These are phyloP conservation scores for Rhagologus leucostigma DNA, from an alignment of 2,113 vertebrate species.

Conservation along the genomic window DNA sequence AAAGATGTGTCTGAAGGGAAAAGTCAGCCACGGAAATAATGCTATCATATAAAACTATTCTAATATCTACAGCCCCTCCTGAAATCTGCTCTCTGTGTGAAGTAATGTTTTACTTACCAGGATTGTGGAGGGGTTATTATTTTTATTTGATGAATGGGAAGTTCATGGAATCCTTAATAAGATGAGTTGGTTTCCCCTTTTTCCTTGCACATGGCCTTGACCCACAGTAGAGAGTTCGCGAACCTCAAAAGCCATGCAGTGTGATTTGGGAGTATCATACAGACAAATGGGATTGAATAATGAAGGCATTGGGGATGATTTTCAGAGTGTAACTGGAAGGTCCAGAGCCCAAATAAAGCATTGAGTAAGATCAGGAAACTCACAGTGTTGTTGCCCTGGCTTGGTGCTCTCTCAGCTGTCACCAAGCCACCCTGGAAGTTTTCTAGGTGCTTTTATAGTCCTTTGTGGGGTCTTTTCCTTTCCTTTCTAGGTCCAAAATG, in stretches of 20 bases:
- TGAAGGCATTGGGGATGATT: not conserved
- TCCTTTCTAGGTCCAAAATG: not conserved
- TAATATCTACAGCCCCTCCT: not conserved
- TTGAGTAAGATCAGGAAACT: fast-evolving
- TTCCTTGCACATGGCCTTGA: not conserved
- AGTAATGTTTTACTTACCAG: not conserved
- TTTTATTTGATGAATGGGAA: not conserved
- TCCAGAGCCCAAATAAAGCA: not conserved
- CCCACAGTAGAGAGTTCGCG: not conserved
- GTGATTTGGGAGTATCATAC: not conserved
- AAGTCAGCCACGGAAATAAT: not conserved
- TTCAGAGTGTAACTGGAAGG: not conserved
- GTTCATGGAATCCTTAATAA: not conserved
- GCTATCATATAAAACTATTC: not conserved
- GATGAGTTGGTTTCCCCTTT: not conserved
- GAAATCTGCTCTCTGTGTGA: not conserved
- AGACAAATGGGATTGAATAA: not conserved
- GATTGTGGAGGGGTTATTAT: not conserved
- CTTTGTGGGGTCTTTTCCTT: not conserved
- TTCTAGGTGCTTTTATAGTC: not conserved
- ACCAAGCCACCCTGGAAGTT: not conserved
- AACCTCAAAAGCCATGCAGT: not conserved
- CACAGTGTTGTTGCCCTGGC: fast-evolving
- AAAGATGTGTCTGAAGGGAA: not conserved
- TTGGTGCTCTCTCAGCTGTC: not conserved